Conservation (phyloP, 2,797 vertebrate genomes). For the Phoeniculus purpureus region DNA sequence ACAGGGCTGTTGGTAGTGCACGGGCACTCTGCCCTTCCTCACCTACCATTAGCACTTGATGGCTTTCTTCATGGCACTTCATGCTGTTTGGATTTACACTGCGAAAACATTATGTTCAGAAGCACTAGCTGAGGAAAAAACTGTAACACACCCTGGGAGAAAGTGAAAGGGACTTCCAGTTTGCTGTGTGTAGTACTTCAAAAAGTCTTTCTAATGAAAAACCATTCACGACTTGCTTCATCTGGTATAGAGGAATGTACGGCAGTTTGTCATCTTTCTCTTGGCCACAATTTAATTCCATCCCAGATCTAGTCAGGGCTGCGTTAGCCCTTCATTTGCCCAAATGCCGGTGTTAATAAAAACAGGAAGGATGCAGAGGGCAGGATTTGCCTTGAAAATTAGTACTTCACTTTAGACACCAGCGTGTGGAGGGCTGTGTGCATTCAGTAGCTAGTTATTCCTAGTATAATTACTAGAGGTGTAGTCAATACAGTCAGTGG, state of each 20-base stretch:
- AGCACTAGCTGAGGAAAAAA: not conserved
- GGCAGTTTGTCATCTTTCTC: not conserved
- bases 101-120: not conserved
- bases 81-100: not conserved
- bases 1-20: not conserved
- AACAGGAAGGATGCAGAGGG: not conserved
- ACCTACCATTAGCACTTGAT: not conserved
- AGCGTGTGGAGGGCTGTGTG: accelerated
- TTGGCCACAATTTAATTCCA: not conserved
- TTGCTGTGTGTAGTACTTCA: not conserved
- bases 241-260: not conserved
- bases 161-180: not conserved
- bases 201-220: not conserved
- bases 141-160: not conserved
- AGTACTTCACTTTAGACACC: not conserved
- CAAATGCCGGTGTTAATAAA: not conserved
- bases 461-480: not conserved
- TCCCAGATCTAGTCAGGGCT: not conserved
- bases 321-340: not conserved
- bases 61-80: not conserved
- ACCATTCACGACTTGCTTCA: not conserved
- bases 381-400: not conserved
- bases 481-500: not conserved
- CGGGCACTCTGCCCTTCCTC: not conserved
- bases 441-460: not conserved